Evolutionary conservation across 2,888 invertebrate species (phyloP).

Genomic region (Caenorhabditis sp.): DNA sequence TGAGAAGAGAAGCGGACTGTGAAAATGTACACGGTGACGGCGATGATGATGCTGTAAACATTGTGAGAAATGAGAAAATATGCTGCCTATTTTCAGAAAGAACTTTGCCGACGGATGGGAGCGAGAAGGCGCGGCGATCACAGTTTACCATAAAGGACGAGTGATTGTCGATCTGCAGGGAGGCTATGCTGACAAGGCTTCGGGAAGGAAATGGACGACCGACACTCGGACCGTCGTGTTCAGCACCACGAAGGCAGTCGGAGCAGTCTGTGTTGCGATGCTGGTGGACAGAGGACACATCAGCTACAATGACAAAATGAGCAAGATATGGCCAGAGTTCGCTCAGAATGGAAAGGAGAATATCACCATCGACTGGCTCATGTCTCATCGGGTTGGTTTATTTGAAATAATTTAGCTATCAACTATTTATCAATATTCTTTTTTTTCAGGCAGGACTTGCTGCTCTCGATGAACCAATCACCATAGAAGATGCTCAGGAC

Average conservation of each 20-base stretch:
- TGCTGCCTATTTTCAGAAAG: slow-evolving; percentile 73
- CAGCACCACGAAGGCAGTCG: slow-evolving; percentile 81
- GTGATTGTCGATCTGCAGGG: slow-evolving; percentile 84
- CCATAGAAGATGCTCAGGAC: slow-evolving; percentile 81
- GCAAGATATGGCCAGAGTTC: slow-evolving; percentile 84
- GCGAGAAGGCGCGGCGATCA: slow-evolving; percentile 83
- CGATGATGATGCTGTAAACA: slow-evolving; percentile 30
- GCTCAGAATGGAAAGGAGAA: slow-evolving; percentile 84
- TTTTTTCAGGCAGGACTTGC: slow-evolving; percentile 83
- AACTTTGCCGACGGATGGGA: slow-evolving; percentile 83
- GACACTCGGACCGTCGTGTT: slow-evolving; percentile 81
- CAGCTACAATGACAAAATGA: slow-evolving; percentile 83
- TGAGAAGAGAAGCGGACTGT: slow-evolving; percentile 16
- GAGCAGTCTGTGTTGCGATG: slow-evolving; percentile 79
- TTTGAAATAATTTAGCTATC: no score
- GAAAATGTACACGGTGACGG: not conserved
- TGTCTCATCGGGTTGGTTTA: slow-evolving; percentile 74
- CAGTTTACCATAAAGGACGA: slow-evolving; percentile 84
- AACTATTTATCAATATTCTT: not conserved
- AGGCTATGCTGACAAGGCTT: slow-evolving; percentile 71
- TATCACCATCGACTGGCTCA: slow-evolving; percentile 83
- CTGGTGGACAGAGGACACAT: slow-evolving; percentile 83
- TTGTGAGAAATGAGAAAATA: not conserved
- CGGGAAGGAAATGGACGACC: slow-evolving; percentile 76
- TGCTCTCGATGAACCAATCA: slow-evolving; percentile 82